These are phyloP conservation scores for Didymodactylos carnosus DNA, from an alignment of 2,888 invertebrate species.

Conservation along the genomic window DNA sequence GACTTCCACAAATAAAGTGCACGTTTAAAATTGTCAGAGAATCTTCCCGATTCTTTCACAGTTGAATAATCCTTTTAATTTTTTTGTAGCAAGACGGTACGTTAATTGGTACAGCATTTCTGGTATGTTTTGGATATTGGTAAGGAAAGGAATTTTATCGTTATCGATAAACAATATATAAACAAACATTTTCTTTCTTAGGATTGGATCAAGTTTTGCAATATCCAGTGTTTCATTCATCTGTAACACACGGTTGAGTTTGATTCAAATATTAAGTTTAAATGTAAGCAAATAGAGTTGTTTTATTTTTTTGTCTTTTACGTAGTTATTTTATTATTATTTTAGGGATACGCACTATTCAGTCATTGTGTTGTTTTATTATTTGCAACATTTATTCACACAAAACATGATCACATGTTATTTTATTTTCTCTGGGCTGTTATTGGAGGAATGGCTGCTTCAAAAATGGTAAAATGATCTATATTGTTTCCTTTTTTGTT, in stretches of 20 bases:
- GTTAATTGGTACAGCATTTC: constrained; percentile 38
- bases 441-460: constrained; percentile 34
- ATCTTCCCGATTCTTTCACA: not conserved
- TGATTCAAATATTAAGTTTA: constrained; percentile 15
- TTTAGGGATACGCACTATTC: constrained; percentile 36
- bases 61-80: not conserved
- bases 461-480: constrained; percentile 30
- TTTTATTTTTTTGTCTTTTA: not conserved
- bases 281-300: not conserved
- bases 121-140: constrained; percentile 39
- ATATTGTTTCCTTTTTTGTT: not conserved
- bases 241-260: constrained; percentile 29
- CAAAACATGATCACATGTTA: constrained; percentile 34
- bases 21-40: not conserved
- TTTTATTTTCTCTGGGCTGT: constrained; percentile 34
- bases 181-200: no score
- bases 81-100: constrained; percentile 36
- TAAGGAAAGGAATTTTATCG: no score
- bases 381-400: constrained; percentile 34
- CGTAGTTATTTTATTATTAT: constrained; percentile 11
- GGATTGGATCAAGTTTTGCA: constrained; percentile 30
- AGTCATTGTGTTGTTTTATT: constrained; percentile 36
- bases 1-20: not conserved
- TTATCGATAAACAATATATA: no score
- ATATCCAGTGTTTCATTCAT: constrained; percentile 34